Evolutionary conservation across 2,888 invertebrate species (phyloP).

Genomic region (Microchrysa polita): DNA sequence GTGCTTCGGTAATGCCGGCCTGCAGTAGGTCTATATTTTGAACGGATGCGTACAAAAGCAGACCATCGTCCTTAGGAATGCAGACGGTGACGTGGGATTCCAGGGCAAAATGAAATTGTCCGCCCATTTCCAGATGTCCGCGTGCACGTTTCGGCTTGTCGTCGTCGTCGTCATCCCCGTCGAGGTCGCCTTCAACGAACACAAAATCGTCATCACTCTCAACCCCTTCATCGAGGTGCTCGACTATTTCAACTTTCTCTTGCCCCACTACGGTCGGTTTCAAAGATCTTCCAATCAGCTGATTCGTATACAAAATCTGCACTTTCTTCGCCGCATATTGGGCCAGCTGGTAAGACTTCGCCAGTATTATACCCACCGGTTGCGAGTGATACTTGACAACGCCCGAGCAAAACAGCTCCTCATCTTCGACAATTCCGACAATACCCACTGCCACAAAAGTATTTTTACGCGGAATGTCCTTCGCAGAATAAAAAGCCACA

Average conservation of each 20-base stretch:
- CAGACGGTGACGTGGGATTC: slow-evolving; percentile 68
- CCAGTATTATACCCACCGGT: slow-evolving; percentile 75
- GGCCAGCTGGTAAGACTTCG: slow-evolving; percentile 68
- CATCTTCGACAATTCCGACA: slow-evolving; percentile 34
- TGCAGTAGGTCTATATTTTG: slow-evolving; percentile 71
- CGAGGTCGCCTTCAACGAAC: slow-evolving; percentile 56
- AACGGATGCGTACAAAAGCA: slow-evolving; percentile 70
- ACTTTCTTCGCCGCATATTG: slow-evolving; percentile 67
- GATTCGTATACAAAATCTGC: slow-evolving; percentile 63
- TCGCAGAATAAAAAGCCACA: slow-evolving; percentile 68
- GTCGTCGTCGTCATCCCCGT: too few species aligned
- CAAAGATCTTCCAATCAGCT: slow-evolving; percentile 54
- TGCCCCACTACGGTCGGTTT: slow-evolving; percentile 61
- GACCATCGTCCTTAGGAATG: slow-evolving; percentile 72
- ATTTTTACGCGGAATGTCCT: slow-evolving; percentile 74
- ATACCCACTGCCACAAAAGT: slow-evolving; percentile 62
- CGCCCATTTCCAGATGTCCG: too few species aligned
- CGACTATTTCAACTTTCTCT: too few species aligned
- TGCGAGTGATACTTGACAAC: slow-evolving; percentile 68
- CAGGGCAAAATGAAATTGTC: too few species aligned
- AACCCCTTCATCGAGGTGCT: not conserved
- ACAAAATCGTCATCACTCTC: not conserved
- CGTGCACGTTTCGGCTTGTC: too few species aligned
- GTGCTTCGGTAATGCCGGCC: slow-evolving; percentile 66
- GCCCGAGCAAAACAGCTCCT: slow-evolving; percentile 57